These are phyloP conservation scores for Atrichornis clamosus DNA, from an alignment of 2,113 vertebrate species.

Conservation along the genomic window DNA sequence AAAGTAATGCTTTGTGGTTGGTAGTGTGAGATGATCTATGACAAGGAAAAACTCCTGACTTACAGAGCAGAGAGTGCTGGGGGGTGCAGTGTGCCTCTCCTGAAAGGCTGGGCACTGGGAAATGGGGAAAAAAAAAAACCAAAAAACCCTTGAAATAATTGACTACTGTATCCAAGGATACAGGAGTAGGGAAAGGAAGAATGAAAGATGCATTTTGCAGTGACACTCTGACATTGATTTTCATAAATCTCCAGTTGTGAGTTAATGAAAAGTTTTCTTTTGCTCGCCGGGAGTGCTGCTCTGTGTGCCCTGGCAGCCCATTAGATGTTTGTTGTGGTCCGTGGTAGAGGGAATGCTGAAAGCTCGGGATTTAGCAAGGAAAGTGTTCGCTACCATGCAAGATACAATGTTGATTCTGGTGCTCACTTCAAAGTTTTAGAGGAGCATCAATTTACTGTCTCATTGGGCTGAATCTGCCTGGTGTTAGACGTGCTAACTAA, in stretches of 20 bases:
- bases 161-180: background rate
- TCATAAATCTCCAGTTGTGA: background rate
- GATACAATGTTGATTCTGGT: background rate
- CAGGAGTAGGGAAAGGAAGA: background rate
- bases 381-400: background rate
- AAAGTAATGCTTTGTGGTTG: background rate
- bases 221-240: background rate
- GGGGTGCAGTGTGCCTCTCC: background rate
- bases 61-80: background rate
- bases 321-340: background rate
- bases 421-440: conserved; percentile 24
- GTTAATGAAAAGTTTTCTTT: background rate
- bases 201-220: background rate
- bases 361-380: background rate
- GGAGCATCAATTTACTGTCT: conserved; percentile 48
- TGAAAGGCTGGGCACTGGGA: background rate
- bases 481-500: conserved; percentile 23
- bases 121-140: background rate
- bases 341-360: background rate
- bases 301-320: background rate
- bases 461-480: conserved; percentile 15
- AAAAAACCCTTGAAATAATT: background rate
- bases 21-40: background rate
- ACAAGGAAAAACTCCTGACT: background rate
- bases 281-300: background rate